phyloP scores from a whole-genome alignment of 1,140 invertebrate species.

The Drosophila leontia region DNA sequence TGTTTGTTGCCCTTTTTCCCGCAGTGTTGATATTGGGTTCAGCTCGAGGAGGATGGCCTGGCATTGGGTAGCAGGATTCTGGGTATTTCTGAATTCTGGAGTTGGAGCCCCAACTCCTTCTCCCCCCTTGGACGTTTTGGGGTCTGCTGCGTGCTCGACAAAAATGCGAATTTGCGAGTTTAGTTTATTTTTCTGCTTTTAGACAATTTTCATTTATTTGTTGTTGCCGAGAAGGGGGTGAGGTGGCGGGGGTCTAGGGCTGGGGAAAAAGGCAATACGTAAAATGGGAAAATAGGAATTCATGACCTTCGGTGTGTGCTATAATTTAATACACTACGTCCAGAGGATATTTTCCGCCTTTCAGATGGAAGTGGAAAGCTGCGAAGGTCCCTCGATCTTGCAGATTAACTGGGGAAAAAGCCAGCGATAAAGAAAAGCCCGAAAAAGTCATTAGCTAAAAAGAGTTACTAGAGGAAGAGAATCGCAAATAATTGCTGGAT shows the following conservation, averaged over 20 bases:
- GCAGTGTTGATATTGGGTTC: constrained; percentile 62
- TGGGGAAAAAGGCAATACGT: constrained; percentile 72
- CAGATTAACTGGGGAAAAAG: constrained; percentile 22
- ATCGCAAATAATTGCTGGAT: constrained; percentile 1
- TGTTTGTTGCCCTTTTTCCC: constrained; percentile 69
- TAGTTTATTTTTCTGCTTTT: constrained; percentile 83
- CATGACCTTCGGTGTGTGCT: constrained; percentile 81
- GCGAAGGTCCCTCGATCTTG: constrained; percentile 6
- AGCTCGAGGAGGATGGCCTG: constrained; percentile 35
- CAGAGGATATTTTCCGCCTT: constrained; percentile 52
- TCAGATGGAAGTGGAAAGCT: constrained; percentile 6
- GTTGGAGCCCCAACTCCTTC: constrained; percentile 27
- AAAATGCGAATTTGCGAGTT: constrained; percentile 84
- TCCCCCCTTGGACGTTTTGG: constrained; percentile 44
- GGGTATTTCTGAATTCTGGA: constrained; percentile 8
- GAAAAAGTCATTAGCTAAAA: constrained; percentile 37
- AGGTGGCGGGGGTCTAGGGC: constrained; percentile 6
- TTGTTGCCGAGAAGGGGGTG: constrained; percentile 46
- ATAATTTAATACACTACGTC: constrained; percentile 79
- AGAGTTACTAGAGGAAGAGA: constrained; percentile 12
- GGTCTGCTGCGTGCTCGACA: constrained; percentile 73
- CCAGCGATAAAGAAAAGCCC: constrained; percentile 14
- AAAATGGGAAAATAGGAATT: constrained; percentile 81
- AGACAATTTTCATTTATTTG: constrained; percentile 83
- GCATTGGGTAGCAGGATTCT: constrained; percentile 35